Conservation (phyloP, 2,888 invertebrate genomes). For the Enoplolaimus lenunculus region DNA sequence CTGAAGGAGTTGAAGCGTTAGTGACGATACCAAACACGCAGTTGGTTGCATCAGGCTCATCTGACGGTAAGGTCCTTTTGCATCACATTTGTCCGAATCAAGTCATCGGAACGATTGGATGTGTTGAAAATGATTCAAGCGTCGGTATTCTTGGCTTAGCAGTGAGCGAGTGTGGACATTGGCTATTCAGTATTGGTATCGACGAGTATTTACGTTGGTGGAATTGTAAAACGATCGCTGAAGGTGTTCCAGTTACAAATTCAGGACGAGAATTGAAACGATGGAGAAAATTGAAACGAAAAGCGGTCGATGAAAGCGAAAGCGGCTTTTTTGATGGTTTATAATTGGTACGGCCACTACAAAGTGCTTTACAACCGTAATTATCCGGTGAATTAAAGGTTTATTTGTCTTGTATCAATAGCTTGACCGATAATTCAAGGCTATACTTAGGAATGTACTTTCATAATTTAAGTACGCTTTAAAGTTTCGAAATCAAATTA, state of each 20-base stretch:
- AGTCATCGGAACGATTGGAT: neutral
- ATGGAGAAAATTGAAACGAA: neutral
- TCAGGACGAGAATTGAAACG: neutral
- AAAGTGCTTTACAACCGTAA: no score
- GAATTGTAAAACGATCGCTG: neutral
- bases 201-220: neutral
- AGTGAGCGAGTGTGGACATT: neutral
- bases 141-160: neutral
- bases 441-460: no score
- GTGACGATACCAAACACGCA: neutral
- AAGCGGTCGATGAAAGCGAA: neutral
- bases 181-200: neutral
- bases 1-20: neutral
- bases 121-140: no score
- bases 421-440: no score
- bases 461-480: no score
- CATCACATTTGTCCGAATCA: neutral
- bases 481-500: no score
- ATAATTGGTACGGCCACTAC: no score
- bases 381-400: no score
- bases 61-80: neutral
- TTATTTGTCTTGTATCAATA: no score
- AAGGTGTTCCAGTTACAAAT: neutral
- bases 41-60: neutral
- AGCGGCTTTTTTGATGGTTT: conserved; percentile 2